Conservation (phyloP, 2,888 invertebrate genomes). For the Athetis lepigone region DNA sequence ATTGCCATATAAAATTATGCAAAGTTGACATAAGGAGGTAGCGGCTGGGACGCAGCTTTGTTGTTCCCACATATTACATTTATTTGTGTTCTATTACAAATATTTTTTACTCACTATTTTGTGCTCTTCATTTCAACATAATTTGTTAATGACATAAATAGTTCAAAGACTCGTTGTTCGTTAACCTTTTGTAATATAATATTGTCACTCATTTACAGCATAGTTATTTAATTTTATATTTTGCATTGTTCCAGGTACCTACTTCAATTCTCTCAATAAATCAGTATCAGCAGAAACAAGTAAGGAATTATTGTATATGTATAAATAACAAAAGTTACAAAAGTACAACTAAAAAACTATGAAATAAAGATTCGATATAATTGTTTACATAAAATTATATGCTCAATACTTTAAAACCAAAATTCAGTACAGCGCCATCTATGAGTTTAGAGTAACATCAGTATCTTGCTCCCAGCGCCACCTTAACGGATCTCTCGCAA, state of each 20-base stretch:
- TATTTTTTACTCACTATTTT: constrained; percentile 1
- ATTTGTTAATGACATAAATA: not conserved
- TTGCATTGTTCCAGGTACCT: constrained; percentile 54
- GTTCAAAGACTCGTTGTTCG: not conserved
- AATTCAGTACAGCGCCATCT: constrained; percentile 46
- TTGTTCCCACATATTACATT: constrained; percentile 6
- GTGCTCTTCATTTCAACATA: not conserved
- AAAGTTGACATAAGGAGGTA: constrained; percentile 29
- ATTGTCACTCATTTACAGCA: not conserved
- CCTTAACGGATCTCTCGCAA: constrained; percentile 14
- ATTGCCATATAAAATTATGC: constrained; percentile 39
- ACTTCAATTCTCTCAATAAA: not conserved
- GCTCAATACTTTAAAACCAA: not conserved
- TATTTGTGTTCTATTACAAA: constrained; percentile 8
- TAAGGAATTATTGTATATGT: not conserved
- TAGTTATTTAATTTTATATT: constrained; percentile 28
- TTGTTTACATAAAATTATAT: not conserved
- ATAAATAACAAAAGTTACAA: too few relatives aligned
- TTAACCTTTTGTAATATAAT: not conserved
- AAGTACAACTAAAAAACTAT: too few relatives aligned
- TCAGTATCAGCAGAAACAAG: not conserved
- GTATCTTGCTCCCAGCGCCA: constrained; percentile 34
- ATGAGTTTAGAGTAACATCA: not conserved
- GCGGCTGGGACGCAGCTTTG: constrained; percentile 2
- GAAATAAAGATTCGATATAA: too few relatives aligned